These are phyloP conservation scores for Stenichneumon culpator DNA, from an alignment of 2,888 invertebrate genomes.

Conservation along the genomic window DNA sequence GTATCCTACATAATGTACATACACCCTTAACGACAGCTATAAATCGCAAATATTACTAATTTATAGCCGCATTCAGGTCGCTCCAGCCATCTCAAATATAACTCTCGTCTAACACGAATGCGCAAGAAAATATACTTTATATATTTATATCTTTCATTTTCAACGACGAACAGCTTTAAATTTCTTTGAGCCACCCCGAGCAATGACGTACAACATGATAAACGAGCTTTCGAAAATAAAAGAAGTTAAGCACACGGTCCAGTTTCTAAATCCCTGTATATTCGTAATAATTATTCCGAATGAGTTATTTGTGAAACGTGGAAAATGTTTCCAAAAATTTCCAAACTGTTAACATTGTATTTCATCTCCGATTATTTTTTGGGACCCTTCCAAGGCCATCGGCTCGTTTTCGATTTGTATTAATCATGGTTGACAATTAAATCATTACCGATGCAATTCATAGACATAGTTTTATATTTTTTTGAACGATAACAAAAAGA, in stretches of 20 bases:
- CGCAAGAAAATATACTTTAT: slow-evolving; percentile 54
- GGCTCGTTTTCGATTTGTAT: neutral
- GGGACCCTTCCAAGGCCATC: neutral
- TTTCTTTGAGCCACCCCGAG: slow-evolving; percentile 61
- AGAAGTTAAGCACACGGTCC: slow-evolving; percentile 18
- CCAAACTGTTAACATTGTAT: too few relatives aligned
- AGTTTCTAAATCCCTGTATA: slow-evolving; percentile 1
- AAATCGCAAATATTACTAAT: slow-evolving; percentile 48
- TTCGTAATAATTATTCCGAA: neutral
- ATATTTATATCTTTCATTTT: slow-evolving; percentile 6
- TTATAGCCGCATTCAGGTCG: slow-evolving; percentile 55
- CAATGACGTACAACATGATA: slow-evolving; percentile 18
- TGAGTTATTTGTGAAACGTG: neutral
- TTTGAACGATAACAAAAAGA: too few relatives aligned
- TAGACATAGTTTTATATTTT: too few relatives aligned
- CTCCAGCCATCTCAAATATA: slow-evolving; percentile 44
- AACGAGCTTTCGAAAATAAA: slow-evolving; percentile 46
- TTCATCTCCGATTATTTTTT: neutral
- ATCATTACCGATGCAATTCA: neutral
- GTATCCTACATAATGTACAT: slow-evolving; percentile 54
- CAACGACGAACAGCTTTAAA: slow-evolving; percentile 51
- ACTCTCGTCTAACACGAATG: slow-evolving; percentile 27
- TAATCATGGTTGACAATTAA: neutral
- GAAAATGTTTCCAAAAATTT: neutral
- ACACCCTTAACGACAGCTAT: slow-evolving; percentile 43